Conservation (phyloP, 1,140 invertebrate species). For the Parasteatoda tepidariorum region DNA sequence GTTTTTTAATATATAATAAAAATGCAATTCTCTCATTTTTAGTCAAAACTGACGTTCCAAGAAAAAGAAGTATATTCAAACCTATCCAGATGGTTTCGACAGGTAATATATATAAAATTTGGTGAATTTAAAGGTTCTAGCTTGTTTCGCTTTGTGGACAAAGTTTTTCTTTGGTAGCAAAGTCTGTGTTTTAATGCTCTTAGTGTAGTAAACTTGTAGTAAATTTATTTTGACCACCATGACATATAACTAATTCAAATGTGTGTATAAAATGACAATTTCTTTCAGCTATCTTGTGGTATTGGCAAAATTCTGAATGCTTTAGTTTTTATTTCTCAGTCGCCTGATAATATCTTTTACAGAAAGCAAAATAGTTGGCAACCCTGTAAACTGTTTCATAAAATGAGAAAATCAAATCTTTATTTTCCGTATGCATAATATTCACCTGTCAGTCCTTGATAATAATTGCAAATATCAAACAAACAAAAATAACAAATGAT, state of each 20-base stretch:
- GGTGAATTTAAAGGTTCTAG: not conserved
- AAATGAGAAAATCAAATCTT: too few species aligned
- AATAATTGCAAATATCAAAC: too few species aligned
- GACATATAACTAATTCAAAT: not conserved
- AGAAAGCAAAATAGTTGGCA: too few species aligned
- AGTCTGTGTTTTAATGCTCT: not conserved
- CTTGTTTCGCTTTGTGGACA: not conserved
- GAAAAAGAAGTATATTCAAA: slow-evolving; percentile 2
- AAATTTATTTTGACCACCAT: not conserved
- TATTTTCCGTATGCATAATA: too few species aligned
- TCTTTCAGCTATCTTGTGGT: not conserved
- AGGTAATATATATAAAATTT: not conserved
- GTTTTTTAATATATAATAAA: too few species aligned
- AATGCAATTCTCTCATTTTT: too few species aligned
- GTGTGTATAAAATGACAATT: not conserved
- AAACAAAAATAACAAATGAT: too few species aligned
- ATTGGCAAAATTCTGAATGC: too few species aligned
- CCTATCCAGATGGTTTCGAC: slow-evolving; percentile 16
- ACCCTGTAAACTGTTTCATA: too few species aligned
- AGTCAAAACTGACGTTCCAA: slow-evolving; percentile 17
- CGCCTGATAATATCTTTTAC: too few species aligned
- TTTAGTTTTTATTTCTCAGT: too few species aligned
- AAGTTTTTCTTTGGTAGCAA: not conserved
- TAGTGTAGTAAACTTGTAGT: not conserved
- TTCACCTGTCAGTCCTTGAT: too few species aligned